Base-by-base conservation (phyloP, 2,888 invertebrate genomes). In the Candidula unifasciata region DNA sequence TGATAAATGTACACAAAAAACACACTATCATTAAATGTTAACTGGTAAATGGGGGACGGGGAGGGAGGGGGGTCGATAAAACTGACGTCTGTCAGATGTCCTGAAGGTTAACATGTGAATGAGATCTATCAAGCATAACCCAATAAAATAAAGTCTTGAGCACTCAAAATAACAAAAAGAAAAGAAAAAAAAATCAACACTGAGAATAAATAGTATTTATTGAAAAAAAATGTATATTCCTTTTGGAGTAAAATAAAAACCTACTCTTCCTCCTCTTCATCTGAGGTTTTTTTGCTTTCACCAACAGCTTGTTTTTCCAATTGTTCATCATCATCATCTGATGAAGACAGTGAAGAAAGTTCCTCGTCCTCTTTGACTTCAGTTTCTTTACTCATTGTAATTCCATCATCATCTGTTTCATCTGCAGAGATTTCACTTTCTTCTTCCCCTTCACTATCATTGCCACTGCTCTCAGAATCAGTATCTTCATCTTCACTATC, bases 401-500 rank as follows among this genome's bases (percentile, higher is more conserved):
- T 64, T 30, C 82, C 76, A 16, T 85, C 86, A 54, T 86, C 85
- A 16, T 86, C 84, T 54, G 82, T 85, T 68, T 88, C 89, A 44
- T 88, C 88, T 5, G 85, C 87, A 8, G 86, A 86, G 30, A 86
- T 84, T 21, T 87, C 87, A 73, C 82, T 85, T 35, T 88, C 87
- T 52, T 88, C 86, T 68, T 86, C 87, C 35, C 82, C 87, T 18
- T 87, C 85, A 79, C 85, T 84, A 24, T 87, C 88, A 27, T 87
- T 85, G 27, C 83, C 86, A 69, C 85, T 85, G 69, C 77, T 85
- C n/a, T 77, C 86, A 21, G 86, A 83, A n/a, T 87, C 88, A 78
- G 83, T 86, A 24, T 88, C 88, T 10, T 87, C 88, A 44, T 83
- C 87, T n/a, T 86, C 52, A 27, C 60, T 66, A 27, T 84, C 84